Evolutionary conservation across 1,140 invertebrate species (phyloP).

Genomic region (Goniozus legneri): DNA sequence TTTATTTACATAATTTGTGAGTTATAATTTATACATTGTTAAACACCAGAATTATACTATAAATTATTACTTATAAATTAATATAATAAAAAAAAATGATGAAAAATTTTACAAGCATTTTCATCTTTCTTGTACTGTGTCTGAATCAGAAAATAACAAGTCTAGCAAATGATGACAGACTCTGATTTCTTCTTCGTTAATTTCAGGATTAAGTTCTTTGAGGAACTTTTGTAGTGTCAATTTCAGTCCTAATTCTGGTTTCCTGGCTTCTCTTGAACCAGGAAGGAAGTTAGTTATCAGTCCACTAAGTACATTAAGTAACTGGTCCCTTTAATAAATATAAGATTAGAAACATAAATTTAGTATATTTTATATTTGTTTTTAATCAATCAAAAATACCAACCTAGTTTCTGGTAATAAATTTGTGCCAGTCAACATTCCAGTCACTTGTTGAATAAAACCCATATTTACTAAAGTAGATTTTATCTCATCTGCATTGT

Average conservation of each 20-base stretch:
- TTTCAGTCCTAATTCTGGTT: slow-evolving; percentile 52
- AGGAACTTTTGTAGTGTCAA: slow-evolving; percentile 46
- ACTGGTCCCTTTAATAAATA: slow-evolving; percentile 53
- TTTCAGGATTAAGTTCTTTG: slow-evolving; percentile 34
- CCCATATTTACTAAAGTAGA: slow-evolving; percentile 57
- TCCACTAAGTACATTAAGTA: slow-evolving; percentile 53
- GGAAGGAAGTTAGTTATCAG: slow-evolving; percentile 50
- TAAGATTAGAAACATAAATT: slow-evolving; percentile 6
- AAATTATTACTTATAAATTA: too few relatives aligned
- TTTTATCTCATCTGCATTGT: slow-evolving; percentile 58
- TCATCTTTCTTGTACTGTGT: slow-evolving; percentile 40
- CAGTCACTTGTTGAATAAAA: slow-evolving; percentile 57
- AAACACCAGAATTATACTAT: too few relatives aligned
- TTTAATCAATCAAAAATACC: not conserved
- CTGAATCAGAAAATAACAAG: slow-evolving; percentile 38
- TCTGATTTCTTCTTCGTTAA: slow-evolving; percentile 37
- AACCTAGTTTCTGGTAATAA: slow-evolving; percentile 47
- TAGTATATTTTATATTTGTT: not conserved
- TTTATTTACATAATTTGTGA: too few relatives aligned
- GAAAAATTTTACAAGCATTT: not conserved
- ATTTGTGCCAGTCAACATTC: slow-evolving; percentile 46
- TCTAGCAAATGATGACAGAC: slow-evolving; percentile 39
- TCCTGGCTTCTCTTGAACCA: slow-evolving; percentile 52
- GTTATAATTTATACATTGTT: too few relatives aligned
- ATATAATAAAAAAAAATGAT: too few relatives aligned